A percentile compares a stretch with the other conserved stretches of the same genome.
Conservation (phyloP, 1,140 invertebrate species). For the Eumaeus atala region DNA sequence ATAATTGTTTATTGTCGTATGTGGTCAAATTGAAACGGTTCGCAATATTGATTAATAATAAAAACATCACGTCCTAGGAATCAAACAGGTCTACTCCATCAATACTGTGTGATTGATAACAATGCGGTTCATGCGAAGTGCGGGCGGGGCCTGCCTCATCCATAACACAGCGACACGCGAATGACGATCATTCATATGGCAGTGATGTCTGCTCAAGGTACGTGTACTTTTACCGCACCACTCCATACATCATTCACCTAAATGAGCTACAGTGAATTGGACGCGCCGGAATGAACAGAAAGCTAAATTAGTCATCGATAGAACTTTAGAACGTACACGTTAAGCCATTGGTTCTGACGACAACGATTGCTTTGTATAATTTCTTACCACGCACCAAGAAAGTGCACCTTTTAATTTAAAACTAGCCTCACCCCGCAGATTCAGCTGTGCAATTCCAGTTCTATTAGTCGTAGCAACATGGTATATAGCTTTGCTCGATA, state of each 20-base stretch:
- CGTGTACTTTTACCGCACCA: slow-evolving; percentile 2
- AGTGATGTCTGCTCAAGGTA: too few species aligned
- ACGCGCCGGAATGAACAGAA: neutral
- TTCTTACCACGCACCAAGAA: too few species aligned
- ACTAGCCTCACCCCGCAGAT: too few species aligned
- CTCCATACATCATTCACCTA: neutral
- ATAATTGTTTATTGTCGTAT: too few species aligned
- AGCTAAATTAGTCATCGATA: too few species aligned
- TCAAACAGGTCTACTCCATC: slow-evolving; percentile 6
- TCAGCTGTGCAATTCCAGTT: too few species aligned
- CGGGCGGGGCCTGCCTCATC: slow-evolving; percentile 1
- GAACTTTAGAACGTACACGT: too few species aligned
- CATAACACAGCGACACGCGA: neutral
- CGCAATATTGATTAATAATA: neutral
- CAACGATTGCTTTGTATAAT: too few species aligned
- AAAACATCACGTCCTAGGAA: slow-evolving; percentile 1
- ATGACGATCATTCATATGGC: neutral
- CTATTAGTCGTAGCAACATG: too few species aligned
- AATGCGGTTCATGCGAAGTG: slow-evolving; percentile 5
- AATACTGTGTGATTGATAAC: slow-evolving; percentile 4
- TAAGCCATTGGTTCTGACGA: too few species aligned
- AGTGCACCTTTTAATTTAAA: too few species aligned
- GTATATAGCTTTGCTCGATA: too few species aligned
- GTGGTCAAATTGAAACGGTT: neutral
- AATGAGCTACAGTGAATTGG: neutral